Base-by-base conservation (phyloP, 1,140 invertebrate species). In the Leptoteleia sp. region DNA sequence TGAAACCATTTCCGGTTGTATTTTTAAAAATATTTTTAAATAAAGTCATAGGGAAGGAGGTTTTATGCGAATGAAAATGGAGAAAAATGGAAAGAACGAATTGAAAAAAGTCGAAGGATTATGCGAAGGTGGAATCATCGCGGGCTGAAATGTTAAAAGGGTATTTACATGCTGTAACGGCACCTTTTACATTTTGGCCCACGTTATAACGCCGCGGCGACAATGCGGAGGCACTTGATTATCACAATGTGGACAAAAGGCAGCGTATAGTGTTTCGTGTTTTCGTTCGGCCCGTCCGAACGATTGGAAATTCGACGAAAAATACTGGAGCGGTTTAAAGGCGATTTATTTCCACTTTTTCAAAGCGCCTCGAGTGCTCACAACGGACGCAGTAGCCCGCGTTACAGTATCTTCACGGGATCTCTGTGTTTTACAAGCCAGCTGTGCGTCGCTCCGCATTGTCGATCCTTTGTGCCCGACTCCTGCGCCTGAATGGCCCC, bases 381-480 rank as follows among this genome's bases (percentile, higher is more conserved):
- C 71, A 75, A 81, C 71, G 72, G 71, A 62, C 73, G 64, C 77
- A 77, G 73, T 81, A 80, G 68, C 61, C 76, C 40, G 54, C 42
- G 62, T 54, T 68, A 48, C 57, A 71, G 81, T 84, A 88, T 88
- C 87, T 88, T 89, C 83, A 83, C 88, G 72, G 84, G 83, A 89
- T 89, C 85, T 88, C 81, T 82, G 70, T 89, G 85, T 88, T 89
- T 88, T 88, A 89, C 84, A 87, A 85, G 84, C 79, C 87, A 88
- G 85, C 86, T 87, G 86, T 84, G 81, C 83, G 85, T 86, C 82
- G 83, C 83, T 80, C 72, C 42, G 77, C 67, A 87, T 88, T 87
- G 85, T 86, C 83, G 86, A 70, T 82, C 80, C 77, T 88, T 87
- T 88, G 83, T 86, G 68, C 35, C 59, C 55, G 42, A 64, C 71